Evolutionary conservation across 2,888 invertebrate species (phyloP).

Genomic region (Flabesymbios commensalis): DNA sequence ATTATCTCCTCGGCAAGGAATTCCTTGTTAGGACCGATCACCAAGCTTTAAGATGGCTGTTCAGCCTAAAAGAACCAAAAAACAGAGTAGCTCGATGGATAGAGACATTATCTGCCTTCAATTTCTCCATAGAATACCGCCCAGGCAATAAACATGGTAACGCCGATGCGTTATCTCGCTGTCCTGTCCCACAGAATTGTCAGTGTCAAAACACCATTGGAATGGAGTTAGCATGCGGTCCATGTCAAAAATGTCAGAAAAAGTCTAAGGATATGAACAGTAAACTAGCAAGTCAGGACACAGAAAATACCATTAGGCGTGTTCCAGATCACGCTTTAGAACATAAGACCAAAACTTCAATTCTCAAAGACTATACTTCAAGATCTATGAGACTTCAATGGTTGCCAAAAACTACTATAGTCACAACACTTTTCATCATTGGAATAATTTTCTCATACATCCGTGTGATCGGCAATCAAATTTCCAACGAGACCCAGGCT

Average conservation of each 20-base stretch:
- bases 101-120: background rate
- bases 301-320: no score
- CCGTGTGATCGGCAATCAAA: no score
- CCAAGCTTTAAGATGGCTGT: constrained; percentile 31
- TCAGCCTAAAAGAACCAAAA: no score
- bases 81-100: constrained; percentile 21
- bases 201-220: background rate
- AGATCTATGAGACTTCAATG: no score
- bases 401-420: no score
- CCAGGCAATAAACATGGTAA: background rate
- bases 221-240: background rate
- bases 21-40: constrained; percentile 39
- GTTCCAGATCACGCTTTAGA: no score
- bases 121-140: constrained; percentile 1
- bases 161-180: background rate
- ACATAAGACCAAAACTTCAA: no score
- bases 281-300: no score
- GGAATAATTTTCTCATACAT: no score
- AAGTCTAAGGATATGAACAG: background rate
- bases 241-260: background rate
- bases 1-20: constrained; percentile 31
- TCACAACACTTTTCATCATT: no score
- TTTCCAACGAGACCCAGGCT: no score
- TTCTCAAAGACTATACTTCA: no score
- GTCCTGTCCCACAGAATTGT: background rate